phyloP scores from a whole-genome alignment of 2,888 invertebrate genomes.

The Eristalis intricaria region DNA sequence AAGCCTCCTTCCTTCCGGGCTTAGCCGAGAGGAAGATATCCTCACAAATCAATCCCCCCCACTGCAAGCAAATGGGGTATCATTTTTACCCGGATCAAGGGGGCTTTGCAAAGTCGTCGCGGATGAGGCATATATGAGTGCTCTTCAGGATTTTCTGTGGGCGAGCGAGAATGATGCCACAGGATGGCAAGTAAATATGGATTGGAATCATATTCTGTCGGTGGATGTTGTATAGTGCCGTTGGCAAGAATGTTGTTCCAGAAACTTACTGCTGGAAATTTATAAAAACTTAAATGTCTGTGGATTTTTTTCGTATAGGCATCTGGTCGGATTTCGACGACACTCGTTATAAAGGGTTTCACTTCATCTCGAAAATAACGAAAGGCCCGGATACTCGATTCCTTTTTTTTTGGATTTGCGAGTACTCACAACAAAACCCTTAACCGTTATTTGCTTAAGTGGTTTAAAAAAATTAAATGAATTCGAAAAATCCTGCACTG shows the following conservation, averaged over 20 bases:
- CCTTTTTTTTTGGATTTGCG: no score
- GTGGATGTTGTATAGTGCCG: neutral
- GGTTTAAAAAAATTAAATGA: no score
- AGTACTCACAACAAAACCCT: no score
- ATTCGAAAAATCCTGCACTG: no score
- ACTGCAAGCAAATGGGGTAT: conserved; percentile 29
- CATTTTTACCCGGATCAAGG: neutral
- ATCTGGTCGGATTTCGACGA: no score
- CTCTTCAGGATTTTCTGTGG: neutral
- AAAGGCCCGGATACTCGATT: no score
- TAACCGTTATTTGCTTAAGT: no score
- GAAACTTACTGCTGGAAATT: no score
- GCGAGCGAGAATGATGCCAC: conserved; percentile 1
- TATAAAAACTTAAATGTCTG: no score
- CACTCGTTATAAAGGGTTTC: no score
- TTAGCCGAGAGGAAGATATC: neutral
- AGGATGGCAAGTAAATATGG: neutral
- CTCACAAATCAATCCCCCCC: conserved; percentile 3
- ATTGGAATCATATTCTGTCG: neutral
- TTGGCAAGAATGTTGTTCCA: conserved; percentile 13
- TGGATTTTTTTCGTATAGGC: no score
- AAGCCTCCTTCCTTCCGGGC: neutral
- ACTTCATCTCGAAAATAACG: no score
- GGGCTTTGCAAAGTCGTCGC: neutral
- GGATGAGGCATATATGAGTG: neutral